Conservation (phyloP, 2,113 vertebrate species). For the Paramormyrops kingsleyae region DNA sequence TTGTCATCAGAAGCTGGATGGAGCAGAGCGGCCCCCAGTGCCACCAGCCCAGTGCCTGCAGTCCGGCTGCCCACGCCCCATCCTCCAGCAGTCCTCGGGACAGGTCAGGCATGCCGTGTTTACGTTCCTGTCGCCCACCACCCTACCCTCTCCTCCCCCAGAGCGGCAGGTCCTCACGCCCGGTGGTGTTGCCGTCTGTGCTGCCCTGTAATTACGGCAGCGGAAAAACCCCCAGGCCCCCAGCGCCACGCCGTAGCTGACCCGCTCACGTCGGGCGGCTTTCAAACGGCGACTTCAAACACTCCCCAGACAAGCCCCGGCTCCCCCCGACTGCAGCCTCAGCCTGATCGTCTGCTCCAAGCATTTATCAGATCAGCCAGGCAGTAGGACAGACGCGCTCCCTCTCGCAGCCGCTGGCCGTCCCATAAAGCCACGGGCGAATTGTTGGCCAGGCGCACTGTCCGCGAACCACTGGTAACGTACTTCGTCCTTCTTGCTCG, state of each 20-base stretch:
- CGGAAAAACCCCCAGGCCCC: slow-evolving; percentile 34
- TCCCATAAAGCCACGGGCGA: slow-evolving; percentile 30
- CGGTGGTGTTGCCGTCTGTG: slow-evolving; percentile 6
- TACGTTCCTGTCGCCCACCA: not conserved
- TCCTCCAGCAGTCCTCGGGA: not conserved
- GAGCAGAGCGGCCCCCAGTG: not conserved
- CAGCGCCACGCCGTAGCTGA: slow-evolving; percentile 35
- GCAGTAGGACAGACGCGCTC: slow-evolving; percentile 30
- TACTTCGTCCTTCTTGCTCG: slow-evolving; percentile 31
- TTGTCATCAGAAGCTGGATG: not conserved
- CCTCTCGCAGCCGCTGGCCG: slow-evolving; percentile 31
- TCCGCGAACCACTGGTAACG: slow-evolving; percentile 47
- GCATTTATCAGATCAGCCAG: slow-evolving; percentile 43
- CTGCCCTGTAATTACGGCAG: slow-evolving; percentile 56
- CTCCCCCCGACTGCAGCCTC: slow-evolving; percentile 29
- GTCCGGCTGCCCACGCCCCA: not conserved
- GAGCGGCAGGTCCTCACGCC: not conserved
- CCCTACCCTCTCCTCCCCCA: not conserved
- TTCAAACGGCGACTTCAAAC: slow-evolving; percentile 31
- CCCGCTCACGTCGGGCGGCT: slow-evolving; percentile 26
- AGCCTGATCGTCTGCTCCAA: slow-evolving; percentile 36
- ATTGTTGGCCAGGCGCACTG: slow-evolving; percentile 41
- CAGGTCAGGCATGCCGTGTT: not conserved
- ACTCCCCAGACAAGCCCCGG: slow-evolving; percentile 32
- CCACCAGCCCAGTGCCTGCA: not conserved